These are phyloP conservation scores for Andrena minutula DNA, from an alignment of 2,888 invertebrate genomes.

Conservation along the genomic window DNA sequence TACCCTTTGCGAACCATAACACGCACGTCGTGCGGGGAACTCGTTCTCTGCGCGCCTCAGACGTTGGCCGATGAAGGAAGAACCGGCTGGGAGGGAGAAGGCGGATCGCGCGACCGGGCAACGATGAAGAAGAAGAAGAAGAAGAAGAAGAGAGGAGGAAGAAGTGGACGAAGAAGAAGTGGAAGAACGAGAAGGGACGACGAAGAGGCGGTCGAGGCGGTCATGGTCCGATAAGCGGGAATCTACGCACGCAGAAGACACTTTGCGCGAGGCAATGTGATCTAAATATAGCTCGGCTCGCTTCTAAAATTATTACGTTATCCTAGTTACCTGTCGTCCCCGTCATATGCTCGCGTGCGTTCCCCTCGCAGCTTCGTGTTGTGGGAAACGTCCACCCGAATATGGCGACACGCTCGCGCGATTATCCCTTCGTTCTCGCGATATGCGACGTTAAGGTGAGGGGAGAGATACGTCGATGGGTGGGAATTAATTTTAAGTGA, in stretches of 20 bases:
- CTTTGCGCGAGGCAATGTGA: constrained; percentile 70
- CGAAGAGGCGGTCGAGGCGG: constrained; percentile 64
- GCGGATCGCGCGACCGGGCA: neutral
- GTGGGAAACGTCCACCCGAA: constrained; percentile 16
- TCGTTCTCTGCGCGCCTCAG: constrained; percentile 49
- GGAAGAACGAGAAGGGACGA: constrained; percentile 55
- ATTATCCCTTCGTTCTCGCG: neutral
- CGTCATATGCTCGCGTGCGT: constrained; percentile 20
- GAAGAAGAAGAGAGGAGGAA: constrained; percentile 5
- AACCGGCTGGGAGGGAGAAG: constrained; percentile 18
- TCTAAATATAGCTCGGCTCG: constrained; percentile 76
- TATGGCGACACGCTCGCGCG: neutral
- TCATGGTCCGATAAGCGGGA: constrained; percentile 75
- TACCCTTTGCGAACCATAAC: constrained; percentile 69
- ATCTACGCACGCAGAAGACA: constrained; percentile 73
- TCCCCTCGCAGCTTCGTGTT: constrained; percentile 6
- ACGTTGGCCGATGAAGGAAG: constrained; percentile 28
- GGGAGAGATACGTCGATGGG: too few relatives aligned
- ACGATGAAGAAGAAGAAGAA: constrained; percentile 24
- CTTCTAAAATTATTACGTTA: constrained; percentile 71
- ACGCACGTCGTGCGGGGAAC: constrained; percentile 63
- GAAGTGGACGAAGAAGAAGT: too few relatives aligned
- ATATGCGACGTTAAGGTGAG: too few relatives aligned
- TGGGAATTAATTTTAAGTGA: too few relatives aligned
- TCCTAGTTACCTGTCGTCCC: constrained; percentile 59